Evolutionary conservation across 2,113 vertebrate species (phyloP), one percentile per base, ranked within the genome.

Genomic region (Vulpes lagopus): DNA sequence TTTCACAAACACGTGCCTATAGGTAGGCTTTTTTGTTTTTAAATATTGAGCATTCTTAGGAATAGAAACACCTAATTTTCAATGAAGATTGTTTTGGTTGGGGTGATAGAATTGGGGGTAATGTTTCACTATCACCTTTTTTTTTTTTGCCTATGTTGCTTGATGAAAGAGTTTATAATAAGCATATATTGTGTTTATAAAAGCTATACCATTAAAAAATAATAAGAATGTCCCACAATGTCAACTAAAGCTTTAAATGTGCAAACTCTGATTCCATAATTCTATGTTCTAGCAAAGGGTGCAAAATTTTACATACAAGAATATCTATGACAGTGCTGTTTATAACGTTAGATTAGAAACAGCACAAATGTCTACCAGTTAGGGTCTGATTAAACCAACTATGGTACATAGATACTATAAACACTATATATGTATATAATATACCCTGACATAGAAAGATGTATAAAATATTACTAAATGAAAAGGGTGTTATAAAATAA

Each of bases 181-280:
- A 76, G n/a, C 51, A 85, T 38, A 53, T 59, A 84, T n/a, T 27
- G 20, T 78, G 76, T 95, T 93, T 87, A 92, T 30, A 51, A 76
- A 76, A 94, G 30, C 10, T 55, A 69, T 43, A 6, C 9, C 51
- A 87, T 60, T 93, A 49, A 82, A 71, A 89, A 87, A 74, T 85
- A 57, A 71, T 1, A 86, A 62, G n/a, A 90, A 87, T 82, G 30
- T 0, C 55, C 60, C 30, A 17, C 11, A 90, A 76, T 43, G 8
- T 62, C 23, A 83, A 82, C 5, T 69, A 87, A 35, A 87, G 27
- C 16, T 81, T 90, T 89, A 80, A 69, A 57, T 20, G 4, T 74
- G 9, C 16, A 55, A 90, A 89, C 20, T 67, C 20, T 81, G 49
- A 89, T 67, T 92, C 32, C 32, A 74, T 8, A 94, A 71, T 86